Evolutionary conservation across 2,113 vertebrate species (phyloP), one percentile per base, ranked within the genome.

Genomic region (Rhinoderma darwinii): DNA sequence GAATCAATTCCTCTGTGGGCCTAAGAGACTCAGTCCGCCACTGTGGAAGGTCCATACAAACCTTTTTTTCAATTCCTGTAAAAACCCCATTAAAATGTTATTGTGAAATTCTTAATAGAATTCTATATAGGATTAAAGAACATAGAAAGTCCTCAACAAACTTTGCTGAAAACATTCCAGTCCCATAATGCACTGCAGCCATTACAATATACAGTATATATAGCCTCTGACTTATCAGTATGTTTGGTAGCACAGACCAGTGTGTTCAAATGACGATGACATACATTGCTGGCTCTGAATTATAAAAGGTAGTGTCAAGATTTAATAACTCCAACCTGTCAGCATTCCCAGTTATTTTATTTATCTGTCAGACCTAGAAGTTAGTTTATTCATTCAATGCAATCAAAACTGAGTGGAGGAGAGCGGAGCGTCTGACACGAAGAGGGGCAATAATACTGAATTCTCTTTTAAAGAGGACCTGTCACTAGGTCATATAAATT

Each of bases 331-430:
- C 43, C 11, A 27, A 9, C 8, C 39, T 44, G 77, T 56, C 56
- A 35, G 17, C 17, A 32, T 32, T 70, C 51, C 66, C 50, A 32
- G 50, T 82, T 75, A 63, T 75, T 74, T 86, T 76, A 75, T 61
- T 63, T 87, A 75, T 63, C 68, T 75, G 86, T 44, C 79, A 82
- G n/a, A 47, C 79, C 78, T 78, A 66, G 30, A 78, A 78, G 84
- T 78, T 43, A n/a, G 35, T 82, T 61, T 81, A 86, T 87, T 75
- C 51, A 82, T 87, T 87, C 78, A 75, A 66, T 82, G 35, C 50
- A 59, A 73, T 79, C 85, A 80, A 43, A 79, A 74, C 27, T 74
- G 72, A 61, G 63, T 30, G 37, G 10, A 74, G 70, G 27, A 25
- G 37, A 87, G 51, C 12, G 3, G 77, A 84, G 63, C 82, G 82